These are phyloP conservation scores for Sebastes schlegelii DNA, from an alignment of 2,113 vertebrate species.

Conservation along the genomic window DNA sequence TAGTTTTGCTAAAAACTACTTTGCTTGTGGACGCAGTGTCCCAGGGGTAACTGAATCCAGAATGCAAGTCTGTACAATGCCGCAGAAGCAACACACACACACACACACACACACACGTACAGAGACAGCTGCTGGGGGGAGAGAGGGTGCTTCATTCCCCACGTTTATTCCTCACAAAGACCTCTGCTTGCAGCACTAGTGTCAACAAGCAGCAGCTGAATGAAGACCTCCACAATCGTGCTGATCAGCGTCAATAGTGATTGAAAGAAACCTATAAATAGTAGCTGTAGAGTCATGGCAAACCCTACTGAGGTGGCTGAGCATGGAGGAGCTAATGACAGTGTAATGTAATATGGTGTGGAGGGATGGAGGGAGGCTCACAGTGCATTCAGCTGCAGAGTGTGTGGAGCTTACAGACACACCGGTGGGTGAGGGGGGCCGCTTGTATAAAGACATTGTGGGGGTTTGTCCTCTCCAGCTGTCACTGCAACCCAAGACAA, in stretches of 20 bases:
- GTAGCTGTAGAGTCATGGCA: constrained; percentile 38
- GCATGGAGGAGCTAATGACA: constrained; percentile 52
- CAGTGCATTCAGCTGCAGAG: constrained; percentile 59
- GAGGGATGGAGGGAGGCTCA: constrained; percentile 41
- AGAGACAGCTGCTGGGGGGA: background rate
- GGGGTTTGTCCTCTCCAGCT: constrained; percentile 66
- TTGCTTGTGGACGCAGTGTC: background rate
- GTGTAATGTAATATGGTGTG: constrained; percentile 63
- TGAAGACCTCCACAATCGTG: constrained; percentile 18
- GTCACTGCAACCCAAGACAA: constrained; percentile 66
- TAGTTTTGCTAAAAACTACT: constrained; percentile 7
- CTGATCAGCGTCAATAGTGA: constrained; percentile 11
- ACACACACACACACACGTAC: background rate
- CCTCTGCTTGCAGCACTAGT: background rate
- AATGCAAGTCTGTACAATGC: constrained; percentile 19
- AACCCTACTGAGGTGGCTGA: constrained; percentile 39
- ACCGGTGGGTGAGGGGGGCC: background rate
- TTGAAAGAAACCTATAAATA: constrained; percentile 57
- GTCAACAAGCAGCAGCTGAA: constrained; percentile 15
- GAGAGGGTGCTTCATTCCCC: constrained; percentile 6
- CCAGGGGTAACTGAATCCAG: constrained; percentile 11
- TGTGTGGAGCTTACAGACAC: constrained; percentile 38
- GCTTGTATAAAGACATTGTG: constrained; percentile 51
- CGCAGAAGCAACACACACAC: background rate
- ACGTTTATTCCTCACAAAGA: background rate